Conservation (phyloP, 2,888 invertebrate species). For the Exocentrus adspersus region DNA sequence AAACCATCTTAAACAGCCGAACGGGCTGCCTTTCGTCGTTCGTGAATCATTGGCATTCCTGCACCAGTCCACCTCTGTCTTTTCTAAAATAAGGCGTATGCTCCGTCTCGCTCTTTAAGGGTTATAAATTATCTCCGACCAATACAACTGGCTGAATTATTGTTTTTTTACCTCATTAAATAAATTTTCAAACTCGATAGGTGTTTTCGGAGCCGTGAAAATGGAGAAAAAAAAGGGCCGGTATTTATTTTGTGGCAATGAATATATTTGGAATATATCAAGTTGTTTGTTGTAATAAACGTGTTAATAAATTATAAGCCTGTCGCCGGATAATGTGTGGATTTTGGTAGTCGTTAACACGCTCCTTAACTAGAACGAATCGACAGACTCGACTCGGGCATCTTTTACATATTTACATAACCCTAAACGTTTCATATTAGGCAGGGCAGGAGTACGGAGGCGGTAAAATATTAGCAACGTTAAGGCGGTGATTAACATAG, state of each 20-base stretch:
- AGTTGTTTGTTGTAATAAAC: slow-evolving; percentile 59
- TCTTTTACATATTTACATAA: slow-evolving; percentile 24
- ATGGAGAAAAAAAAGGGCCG: slow-evolving; percentile 57
- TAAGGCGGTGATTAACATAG: slow-evolving; percentile 6
- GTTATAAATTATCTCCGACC: slow-evolving; percentile 61
- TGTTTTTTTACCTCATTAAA: slow-evolving; percentile 63
- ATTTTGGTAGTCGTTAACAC: slow-evolving; percentile 38
- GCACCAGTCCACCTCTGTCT: slow-evolving; percentile 44
- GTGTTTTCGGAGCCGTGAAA: slow-evolving; percentile 59
- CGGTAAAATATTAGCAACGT: slow-evolving; percentile 10
- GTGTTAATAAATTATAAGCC: slow-evolving; percentile 54
- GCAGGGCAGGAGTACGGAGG: background rate
- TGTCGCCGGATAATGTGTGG: slow-evolving; percentile 39
- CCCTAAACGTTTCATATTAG: slow-evolving; percentile 5
- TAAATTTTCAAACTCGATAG: slow-evolving; percentile 62
- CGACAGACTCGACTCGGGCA: slow-evolving; percentile 24
- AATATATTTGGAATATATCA: slow-evolving; percentile 61
- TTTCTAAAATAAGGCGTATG: slow-evolving; percentile 19
- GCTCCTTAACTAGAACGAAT: slow-evolving; percentile 30
- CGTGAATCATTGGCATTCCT: slow-evolving; percentile 64
- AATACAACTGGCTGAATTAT: slow-evolving; percentile 61
- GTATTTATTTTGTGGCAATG: slow-evolving; percentile 59
- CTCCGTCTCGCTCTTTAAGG: slow-evolving; percentile 44
- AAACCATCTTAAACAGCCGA: slow-evolving; percentile 61
- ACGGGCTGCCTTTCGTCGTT: slow-evolving; percentile 63